These are phyloP conservation scores for Aegotheles bennettii DNA, from an alignment of 2,113 vertebrate species.

Conservation along the genomic window DNA sequence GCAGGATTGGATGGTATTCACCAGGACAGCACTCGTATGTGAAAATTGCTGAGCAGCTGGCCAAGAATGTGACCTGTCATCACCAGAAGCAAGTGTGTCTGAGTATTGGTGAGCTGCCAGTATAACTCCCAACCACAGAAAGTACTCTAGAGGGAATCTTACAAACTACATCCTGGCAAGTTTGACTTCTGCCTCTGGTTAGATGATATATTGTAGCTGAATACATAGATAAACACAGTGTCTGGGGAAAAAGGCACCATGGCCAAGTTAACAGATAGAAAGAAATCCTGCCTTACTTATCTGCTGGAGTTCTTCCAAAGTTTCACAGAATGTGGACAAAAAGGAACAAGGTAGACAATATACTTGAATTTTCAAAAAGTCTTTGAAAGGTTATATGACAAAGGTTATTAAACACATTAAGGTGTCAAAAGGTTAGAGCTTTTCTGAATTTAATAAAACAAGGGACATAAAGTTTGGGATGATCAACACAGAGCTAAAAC, in stretches of 20 bases:
- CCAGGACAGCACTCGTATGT: background rate
- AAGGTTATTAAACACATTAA: background rate
- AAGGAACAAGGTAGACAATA: accelerated
- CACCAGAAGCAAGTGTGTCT: background rate
- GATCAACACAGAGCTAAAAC: background rate
- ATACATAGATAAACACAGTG: background rate
- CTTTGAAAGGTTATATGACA: background rate
- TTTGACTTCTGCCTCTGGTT: background rate
- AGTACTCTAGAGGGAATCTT: background rate
- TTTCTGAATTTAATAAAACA: background rate
- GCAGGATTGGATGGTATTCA: background rate
- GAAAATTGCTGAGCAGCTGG: background rate
- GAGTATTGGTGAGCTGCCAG: background rate
- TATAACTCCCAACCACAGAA: background rate
- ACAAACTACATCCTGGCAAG: background rate
- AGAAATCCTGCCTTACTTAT: background rate
- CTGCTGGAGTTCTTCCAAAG: background rate
- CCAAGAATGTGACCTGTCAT: background rate
- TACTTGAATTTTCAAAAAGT: background rate
- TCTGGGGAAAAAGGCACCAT: background rate
- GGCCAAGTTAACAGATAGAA: background rate
- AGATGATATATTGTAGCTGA: background rate
- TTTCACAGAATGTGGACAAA: background rate
- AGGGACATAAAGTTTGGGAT: background rate
- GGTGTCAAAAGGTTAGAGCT: background rate